Percentiles rank a stretch among this genome's conserved stretches.
Conservation (phyloP, 2,113 vertebrate species). For the Ahaetulla prasina region DNA sequence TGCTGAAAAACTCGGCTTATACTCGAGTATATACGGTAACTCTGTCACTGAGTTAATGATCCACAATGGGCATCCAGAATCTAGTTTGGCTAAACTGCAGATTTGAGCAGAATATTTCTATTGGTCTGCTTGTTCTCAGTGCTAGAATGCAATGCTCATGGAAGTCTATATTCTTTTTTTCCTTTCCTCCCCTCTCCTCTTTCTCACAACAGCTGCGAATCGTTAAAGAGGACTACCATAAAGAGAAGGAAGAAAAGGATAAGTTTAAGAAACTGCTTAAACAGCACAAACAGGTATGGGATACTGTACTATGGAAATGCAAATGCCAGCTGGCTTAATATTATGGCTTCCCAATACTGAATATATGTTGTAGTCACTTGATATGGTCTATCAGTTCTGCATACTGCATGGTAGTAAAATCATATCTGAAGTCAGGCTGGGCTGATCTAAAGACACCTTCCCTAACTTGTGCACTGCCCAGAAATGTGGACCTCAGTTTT, state of each 20-base stretch:
- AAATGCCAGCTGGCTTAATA: rapidly evolving
- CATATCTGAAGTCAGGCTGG: neutral
- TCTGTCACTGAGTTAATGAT: neutral
- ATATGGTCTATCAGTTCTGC: neutral
- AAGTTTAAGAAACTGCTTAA: constrained; percentile 88
- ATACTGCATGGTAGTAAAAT: neutral
- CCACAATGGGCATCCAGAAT: neutral
- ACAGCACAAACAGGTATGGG: constrained; percentile 89
- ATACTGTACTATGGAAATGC: neutral
- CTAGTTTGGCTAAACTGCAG: neutral
- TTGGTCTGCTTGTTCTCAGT: neutral
- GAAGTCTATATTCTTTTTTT: neutral
- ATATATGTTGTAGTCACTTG: too few species aligned
- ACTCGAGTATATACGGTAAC: too few species aligned
- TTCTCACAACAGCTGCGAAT: constrained; percentile 77
- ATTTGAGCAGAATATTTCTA: neutral
- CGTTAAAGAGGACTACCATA: constrained; percentile 86
- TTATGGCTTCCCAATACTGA: neutral
- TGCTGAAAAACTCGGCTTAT: too few species aligned
- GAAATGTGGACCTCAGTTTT: neutral
- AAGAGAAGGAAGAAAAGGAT: constrained; percentile 84
- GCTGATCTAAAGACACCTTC: neutral
- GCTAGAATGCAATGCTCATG: neutral
- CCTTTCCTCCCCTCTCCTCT: too few species aligned
- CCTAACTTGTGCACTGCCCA: neutral